Percentiles rank a stretch among this genome's conserved stretches.
phyloP scores from a whole-genome alignment of 2,797 vertebrate genomes.

The Heliangelus exortis region DNA sequence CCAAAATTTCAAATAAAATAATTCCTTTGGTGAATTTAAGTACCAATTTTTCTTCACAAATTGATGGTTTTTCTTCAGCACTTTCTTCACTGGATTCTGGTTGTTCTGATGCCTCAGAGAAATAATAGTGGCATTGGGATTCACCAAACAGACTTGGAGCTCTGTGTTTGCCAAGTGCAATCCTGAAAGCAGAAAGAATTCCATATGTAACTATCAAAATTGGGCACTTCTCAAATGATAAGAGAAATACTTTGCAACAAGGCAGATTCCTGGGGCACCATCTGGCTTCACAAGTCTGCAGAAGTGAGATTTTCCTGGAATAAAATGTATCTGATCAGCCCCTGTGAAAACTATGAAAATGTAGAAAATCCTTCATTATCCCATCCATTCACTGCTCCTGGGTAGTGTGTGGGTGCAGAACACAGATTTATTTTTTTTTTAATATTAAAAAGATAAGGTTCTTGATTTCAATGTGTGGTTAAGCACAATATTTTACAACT shows the following conservation, averaged over 20 bases:
- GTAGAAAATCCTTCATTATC: background rate
- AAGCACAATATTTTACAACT: background rate
- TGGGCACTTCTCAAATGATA: background rate
- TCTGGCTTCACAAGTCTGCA: slow-evolving; percentile 41
- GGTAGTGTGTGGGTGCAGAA: background rate
- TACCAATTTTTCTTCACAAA: background rate
- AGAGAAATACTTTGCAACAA: slow-evolving; percentile 9
- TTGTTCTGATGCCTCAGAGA: background rate
- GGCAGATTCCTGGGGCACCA: slow-evolving; percentile 28
- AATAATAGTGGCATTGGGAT: background rate
- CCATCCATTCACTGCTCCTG: background rate
- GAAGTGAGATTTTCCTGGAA: slow-evolving; percentile 39
- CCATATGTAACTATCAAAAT: slow-evolving; percentile 22
- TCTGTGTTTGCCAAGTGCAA: background rate
- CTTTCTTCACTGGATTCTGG: background rate
- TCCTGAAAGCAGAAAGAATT: slow-evolving; percentile 22
- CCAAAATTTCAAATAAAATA: background rate
- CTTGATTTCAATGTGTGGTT: background rate
- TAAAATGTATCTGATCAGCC: background rate
- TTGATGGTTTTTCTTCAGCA: background rate
- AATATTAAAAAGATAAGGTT: background rate
- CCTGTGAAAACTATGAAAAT: background rate
- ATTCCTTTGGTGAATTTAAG: background rate
- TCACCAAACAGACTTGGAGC: fast-evolving
- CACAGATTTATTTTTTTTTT: background rate